Percentiles rank a stretch among this genome's conserved stretches.
phyloP scores from a whole-genome alignment of 2,888 invertebrate species.

The Rhyacophila evoluta region DNA sequence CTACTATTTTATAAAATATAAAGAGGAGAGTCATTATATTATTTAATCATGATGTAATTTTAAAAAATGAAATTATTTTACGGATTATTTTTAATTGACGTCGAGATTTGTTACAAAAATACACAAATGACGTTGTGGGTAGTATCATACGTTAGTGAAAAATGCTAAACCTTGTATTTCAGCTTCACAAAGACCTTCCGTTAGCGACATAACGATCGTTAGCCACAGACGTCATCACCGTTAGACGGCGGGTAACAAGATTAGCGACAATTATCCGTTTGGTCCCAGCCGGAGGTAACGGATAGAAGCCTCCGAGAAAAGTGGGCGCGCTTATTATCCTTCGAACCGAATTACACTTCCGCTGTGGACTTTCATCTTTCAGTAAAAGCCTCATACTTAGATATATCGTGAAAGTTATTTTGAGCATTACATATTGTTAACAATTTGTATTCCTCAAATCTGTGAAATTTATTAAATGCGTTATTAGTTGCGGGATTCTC shows the following conservation, averaged over 20 bases:
- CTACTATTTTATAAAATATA: too few relatives aligned
- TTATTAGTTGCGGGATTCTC: too few relatives aligned
- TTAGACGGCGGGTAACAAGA: slow-evolving; percentile 39
- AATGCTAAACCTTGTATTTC: not conserved
- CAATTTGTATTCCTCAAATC: too few relatives aligned
- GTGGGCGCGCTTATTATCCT: slow-evolving; percentile 12
- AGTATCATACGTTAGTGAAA: not conserved
- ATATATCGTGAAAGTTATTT: too few relatives aligned
- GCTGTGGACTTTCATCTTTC: not conserved
- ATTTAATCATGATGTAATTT: too few relatives aligned
- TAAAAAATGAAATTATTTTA: too few relatives aligned
- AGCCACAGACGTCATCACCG: slow-evolving; percentile 1
- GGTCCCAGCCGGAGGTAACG: slow-evolving; percentile 39
- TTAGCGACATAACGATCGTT: slow-evolving; percentile 15
- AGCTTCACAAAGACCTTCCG: not conserved
- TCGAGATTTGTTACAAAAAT: too few relatives aligned
- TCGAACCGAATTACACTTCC: slow-evolving; percentile 14
- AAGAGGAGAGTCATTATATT: too few relatives aligned
- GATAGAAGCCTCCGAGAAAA: slow-evolving; percentile 29
- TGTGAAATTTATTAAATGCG: too few relatives aligned
- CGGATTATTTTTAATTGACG: too few relatives aligned
- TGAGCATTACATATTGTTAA: too few relatives aligned
- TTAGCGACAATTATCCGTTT: slow-evolving; percentile 45
- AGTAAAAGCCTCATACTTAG: not conserved
- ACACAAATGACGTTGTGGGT: too few relatives aligned